Evolutionary conservation across 2,113 vertebrate species (phyloP).

Genomic region (Nothocercus nigrocapillus): DNA sequence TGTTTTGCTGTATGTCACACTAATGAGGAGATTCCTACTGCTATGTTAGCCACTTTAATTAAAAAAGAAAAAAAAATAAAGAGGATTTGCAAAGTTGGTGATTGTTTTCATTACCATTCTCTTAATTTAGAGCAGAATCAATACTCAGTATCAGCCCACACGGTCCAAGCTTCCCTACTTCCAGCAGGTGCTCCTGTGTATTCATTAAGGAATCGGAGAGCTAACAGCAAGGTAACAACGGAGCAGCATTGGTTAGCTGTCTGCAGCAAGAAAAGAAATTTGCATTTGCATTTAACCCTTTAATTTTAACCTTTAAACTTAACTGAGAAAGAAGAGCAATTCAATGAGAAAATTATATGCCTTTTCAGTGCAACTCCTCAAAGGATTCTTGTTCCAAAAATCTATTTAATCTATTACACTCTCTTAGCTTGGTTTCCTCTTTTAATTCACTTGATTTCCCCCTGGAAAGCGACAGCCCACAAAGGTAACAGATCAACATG

Average conservation of each 20-base stretch:
- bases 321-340: background rate
- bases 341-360: background rate
- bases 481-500: background rate
- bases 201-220: conserved; percentile 43
- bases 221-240: conserved; percentile 19
- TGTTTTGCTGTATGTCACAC: too few relatives aligned
- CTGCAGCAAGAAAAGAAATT: conserved; percentile 28
- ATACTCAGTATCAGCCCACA: too few relatives aligned
- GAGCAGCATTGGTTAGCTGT: conserved; percentile 38
- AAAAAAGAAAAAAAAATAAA: too few relatives aligned
- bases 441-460: background rate
- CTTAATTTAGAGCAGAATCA: too few relatives aligned
- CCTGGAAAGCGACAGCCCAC: background rate
- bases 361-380: background rate
- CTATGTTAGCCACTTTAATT: too few relatives aligned
- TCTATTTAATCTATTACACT: background rate
- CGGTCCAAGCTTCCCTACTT: background rate
- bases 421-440: background rate
- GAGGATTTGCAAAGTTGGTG: too few relatives aligned
- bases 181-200: conserved; percentile 14
- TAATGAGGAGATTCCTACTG: too few relatives aligned
- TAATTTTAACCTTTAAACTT: background rate
- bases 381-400: background rate
- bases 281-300: conserved; percentile 52
- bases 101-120: too few relatives aligned